phyloP scores from a whole-genome alignment of 2,113 vertebrate species.

The Plectropomus leopardus region DNA sequence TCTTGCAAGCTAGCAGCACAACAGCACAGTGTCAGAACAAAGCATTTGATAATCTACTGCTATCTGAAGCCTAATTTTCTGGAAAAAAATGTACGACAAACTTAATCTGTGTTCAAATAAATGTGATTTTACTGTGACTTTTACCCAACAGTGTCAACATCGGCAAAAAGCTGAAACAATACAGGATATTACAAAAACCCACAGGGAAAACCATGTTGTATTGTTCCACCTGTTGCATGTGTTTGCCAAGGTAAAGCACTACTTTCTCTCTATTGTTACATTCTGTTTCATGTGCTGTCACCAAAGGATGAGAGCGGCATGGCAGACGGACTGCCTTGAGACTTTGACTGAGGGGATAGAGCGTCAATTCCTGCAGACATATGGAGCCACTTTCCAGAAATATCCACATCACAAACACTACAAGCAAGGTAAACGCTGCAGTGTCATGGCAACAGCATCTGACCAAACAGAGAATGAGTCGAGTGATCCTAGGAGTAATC shows the following conservation, averaged over 20 bases:
- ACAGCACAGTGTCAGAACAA: constrained; percentile 35
- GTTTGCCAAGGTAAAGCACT: constrained; percentile 12
- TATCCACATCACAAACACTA: constrained; percentile 16
- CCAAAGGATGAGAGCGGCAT: constrained; percentile 21
- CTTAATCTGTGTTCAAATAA: constrained; percentile 46
- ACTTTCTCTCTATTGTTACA: constrained; percentile 8
- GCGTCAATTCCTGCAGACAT: background rate
- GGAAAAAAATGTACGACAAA: constrained; percentile 18
- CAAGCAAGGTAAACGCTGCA: constrained; percentile 12
- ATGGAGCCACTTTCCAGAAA: constrained; percentile 25
- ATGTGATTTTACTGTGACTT: constrained; percentile 10
- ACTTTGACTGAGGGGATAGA: constrained; percentile 3
- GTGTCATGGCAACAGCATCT: constrained; percentile 9
- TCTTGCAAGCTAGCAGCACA: constrained; percentile 38
- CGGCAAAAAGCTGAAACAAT: background rate
- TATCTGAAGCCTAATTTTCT: constrained; percentile 41
- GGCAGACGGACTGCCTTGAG: constrained; percentile 14
- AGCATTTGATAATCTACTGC: constrained; percentile 38
- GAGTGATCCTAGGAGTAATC: background rate
- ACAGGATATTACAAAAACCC: constrained; percentile 7
- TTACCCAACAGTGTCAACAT: constrained; percentile 11
- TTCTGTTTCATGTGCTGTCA: constrained; percentile 2
- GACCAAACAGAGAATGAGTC: background rate
- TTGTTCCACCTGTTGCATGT: constrained; percentile 28
- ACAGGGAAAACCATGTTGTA: background rate